Conservation (phyloP, 2,888 invertebrate genomes). For the Notodonta ziczac region DNA sequence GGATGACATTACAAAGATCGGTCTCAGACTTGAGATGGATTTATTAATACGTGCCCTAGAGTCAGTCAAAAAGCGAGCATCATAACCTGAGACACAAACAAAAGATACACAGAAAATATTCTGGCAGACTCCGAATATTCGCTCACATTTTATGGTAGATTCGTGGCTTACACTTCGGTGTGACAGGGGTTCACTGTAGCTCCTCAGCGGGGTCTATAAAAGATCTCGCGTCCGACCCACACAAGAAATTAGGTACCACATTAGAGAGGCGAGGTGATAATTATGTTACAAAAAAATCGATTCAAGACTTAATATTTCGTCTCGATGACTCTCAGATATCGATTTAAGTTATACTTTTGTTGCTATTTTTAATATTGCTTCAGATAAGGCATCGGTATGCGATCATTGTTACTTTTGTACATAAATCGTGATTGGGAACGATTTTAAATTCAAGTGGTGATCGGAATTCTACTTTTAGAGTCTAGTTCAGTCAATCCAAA, state of each 20-base stretch:
- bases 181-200: conserved; percentile 47
- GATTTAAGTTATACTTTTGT: conserved; percentile 54
- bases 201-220: conserved; percentile 70
- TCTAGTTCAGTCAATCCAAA: too few species aligned
- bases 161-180: conserved; percentile 50
- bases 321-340: conserved; percentile 64
- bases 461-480: too few species aligned
- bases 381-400: not conserved
- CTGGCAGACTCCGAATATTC: not conserved
- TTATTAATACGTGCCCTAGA: too few species aligned
- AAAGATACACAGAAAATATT: too few species aligned
- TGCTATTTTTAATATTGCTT: conserved; percentile 39
- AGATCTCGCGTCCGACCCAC: conserved; percentile 72
- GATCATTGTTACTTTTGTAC: too few species aligned
- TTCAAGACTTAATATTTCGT: conserved; percentile 77
- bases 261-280: conserved; percentile 81
- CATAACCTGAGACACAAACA: too few species aligned
- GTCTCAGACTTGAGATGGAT: too few species aligned
- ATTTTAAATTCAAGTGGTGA: too few species aligned
- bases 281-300: conserved; percentile 78
- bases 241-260: conserved; percentile 80
- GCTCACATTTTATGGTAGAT: not conserved
- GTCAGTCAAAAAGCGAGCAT: too few species aligned
- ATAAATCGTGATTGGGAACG: too few species aligned
- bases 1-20: too few species aligned